Evolutionary conservation across 1,140 invertebrate genomes (phyloP).

Genomic region (Neelides sp.): DNA sequence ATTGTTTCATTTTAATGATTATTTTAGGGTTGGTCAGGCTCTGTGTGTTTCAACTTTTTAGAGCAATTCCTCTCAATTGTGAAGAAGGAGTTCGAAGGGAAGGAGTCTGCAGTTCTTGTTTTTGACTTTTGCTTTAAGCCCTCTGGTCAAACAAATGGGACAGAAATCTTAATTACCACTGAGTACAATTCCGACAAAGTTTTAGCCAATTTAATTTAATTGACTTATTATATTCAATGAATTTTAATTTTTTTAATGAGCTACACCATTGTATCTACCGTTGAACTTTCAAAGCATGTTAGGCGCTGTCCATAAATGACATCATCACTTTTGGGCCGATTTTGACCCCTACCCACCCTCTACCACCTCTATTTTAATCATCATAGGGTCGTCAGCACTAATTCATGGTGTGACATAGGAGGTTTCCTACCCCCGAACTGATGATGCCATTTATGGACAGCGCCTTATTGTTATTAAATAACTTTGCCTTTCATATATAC

Average conservation of each 20-base stretch:
- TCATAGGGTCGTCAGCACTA: too few species aligned
- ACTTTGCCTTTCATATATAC: too few species aligned
- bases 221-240: not conserved
- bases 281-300: not conserved
- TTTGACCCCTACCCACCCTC: not conserved
- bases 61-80: slow-evolving; percentile 21
- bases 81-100: slow-evolving; percentile 13
- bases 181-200: slow-evolving; percentile 18
- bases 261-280: not conserved
- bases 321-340: not conserved
- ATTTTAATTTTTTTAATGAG: not conserved
- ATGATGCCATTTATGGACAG: too few species aligned
- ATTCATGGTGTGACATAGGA: too few species aligned
- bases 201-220: slow-evolving; percentile 10
- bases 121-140: slow-evolving; percentile 15
- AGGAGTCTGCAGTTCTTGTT: slow-evolving; percentile 17
- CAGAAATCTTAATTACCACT: slow-evolving; percentile 1
- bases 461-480: too few species aligned
- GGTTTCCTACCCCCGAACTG: too few species aligned
- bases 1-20: not conserved
- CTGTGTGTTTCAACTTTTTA: slow-evolving; percentile 29
- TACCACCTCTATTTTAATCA: too few species aligned
- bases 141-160: slow-evolving; percentile 3
- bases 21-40: slow-evolving; percentile 23
- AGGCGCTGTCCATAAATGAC: not conserved